Evolutionary conservation across 2,888 invertebrate species (phyloP), one percentile per base, ranked within the genome.

Genomic region (Baccha elongata): DNA sequence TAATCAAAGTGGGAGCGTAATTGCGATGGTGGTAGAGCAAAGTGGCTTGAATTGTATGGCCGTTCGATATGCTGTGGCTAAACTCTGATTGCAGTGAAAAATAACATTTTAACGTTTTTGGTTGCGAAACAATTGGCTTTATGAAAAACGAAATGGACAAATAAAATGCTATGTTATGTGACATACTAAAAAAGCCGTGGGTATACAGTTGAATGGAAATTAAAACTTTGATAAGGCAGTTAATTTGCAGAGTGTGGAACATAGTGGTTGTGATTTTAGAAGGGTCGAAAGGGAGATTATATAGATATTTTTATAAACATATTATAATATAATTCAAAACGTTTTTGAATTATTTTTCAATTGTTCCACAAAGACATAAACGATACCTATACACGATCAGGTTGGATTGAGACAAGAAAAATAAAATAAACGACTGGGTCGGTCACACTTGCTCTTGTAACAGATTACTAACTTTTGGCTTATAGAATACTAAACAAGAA

Each of bases 1-100:
- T 74, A 64, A 68, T 80, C 60, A 74, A 74, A 68, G 68, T 42
- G 32, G 58, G 71, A 32, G 62, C 55, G 55, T 62, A 44, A 53
- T 55, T 73, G 42, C 44, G 10, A 21, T 62, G 46, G 44, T 62
- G 42, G 69, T 10, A 68, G 44, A 62, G 52, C 19, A 46, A 26
- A 42, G 42, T 50, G 74, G 32, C 40, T 13, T 19, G 17, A 44
- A 29, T 42, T 40, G n/a, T n/a, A 29, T 11, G 29, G 13, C 21
- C 29, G 35, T 10, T 21, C 55, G 37, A 13, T 37, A n/a, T 55
- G 21, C 37, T 46, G 46, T 17, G 55, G 48, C 53, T 19, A n/a
- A n/a, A 32, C 29, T 65, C 42, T 15, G 42, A 50, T 23, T 15
- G 46, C 19, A 60, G 10, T 50, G 29, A 35, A 67, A 58, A 67